phyloP scores from a whole-genome alignment of 2,113 vertebrate species.

The Cryptomyrus ogoouensis region DNA sequence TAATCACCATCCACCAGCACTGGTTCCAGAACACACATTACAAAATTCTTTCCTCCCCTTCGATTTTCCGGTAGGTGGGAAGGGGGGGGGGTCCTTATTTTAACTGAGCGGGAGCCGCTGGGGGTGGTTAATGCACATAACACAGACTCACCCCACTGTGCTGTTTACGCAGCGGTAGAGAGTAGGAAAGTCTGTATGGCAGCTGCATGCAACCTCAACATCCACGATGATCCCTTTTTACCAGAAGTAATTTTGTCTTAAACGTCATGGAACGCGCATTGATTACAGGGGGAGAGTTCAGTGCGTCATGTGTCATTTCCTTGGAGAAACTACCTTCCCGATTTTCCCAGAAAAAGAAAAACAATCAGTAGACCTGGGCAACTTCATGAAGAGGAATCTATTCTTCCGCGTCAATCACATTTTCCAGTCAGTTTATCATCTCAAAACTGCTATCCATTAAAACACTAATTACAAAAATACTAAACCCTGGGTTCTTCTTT shows the following conservation, averaged over 20 bases:
- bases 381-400: neutral
- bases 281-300: neutral
- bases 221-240: neutral
- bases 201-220: neutral
- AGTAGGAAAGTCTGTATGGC: neutral
- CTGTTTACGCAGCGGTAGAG: neutral
- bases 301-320: neutral
- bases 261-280: neutral
- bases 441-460: neutral
- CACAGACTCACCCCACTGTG: neutral
- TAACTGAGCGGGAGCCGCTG: neutral
- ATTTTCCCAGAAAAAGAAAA: neutral
- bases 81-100: neutral
- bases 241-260: conserved; percentile 1
- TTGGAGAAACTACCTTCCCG: neutral
- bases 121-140: neutral
- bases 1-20: neutral
- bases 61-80: neutral
- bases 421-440: neutral
- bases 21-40: neutral
- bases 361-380: neutral
- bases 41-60: neutral
- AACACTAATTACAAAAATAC: neutral
- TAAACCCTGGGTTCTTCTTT: too few species aligned
- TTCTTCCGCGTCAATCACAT: neutral